These are phyloP conservation scores for Apomyelois bistriatella DNA, from an alignment of 2,888 invertebrate genomes.

Conservation along the genomic window DNA sequence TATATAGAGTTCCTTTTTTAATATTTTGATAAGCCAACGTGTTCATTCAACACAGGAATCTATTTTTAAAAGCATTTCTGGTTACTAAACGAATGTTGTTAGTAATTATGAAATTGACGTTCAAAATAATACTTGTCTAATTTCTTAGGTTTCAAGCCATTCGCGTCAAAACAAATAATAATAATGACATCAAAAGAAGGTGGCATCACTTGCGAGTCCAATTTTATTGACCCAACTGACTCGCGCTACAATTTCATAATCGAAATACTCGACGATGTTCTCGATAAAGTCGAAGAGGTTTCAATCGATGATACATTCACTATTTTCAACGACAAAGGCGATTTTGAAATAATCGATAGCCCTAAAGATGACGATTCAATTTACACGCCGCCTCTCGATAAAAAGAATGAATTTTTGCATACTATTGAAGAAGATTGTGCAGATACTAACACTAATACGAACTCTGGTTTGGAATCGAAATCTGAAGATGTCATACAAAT, in stretches of 20 bases:
- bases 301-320: slow-evolving; percentile 24
- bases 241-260: slow-evolving; percentile 29
- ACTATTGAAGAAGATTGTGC: slow-evolving; percentile 51
- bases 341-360: slow-evolving; percentile 54
- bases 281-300: slow-evolving; percentile 50
- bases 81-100: too few relatives aligned
- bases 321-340: slow-evolving; percentile 32
- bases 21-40: too few relatives aligned
- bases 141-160: slow-evolving; percentile 61
- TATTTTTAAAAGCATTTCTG: too few relatives aligned
- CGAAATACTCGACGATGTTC: slow-evolving; percentile 48
- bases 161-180: slow-evolving; percentile 61
- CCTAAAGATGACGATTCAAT: slow-evolving; percentile 32
- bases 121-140: not conserved
- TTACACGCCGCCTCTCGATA: slow-evolving; percentile 21
- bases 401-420: slow-evolving; percentile 45
- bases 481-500: slow-evolving; percentile 36
- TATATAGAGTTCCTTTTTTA: too few relatives aligned
- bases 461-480: slow-evolving; percentile 23
- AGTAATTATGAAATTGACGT: too few relatives aligned
- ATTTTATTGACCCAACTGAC: slow-evolving; percentile 17
- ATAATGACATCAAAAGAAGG: slow-evolving; percentile 55
- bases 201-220: slow-evolving; percentile 40
- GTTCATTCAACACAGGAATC: too few relatives aligned
- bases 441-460: slow-evolving; percentile 32